Evolutionary conservation across 2,797 vertebrate species (phyloP).

Genomic region (Amazona ochrocephala): DNA sequence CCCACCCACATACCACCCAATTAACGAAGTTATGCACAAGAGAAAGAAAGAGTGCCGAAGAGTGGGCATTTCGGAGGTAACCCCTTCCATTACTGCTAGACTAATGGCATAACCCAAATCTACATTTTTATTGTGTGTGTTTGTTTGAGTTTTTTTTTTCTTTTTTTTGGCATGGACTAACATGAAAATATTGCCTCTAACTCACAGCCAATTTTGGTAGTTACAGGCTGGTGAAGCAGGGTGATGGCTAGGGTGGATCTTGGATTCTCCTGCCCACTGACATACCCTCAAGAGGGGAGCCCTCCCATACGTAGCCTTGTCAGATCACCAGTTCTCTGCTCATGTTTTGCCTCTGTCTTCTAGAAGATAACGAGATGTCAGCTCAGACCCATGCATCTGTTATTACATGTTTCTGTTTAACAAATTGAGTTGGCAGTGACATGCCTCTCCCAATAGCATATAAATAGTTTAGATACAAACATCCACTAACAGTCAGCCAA

Average conservation of each 20-base stretch:
- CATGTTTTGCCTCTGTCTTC: neutral
- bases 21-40: neutral
- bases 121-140: neutral
- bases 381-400: neutral
- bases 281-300: neutral
- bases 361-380: neutral
- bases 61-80: neutral
- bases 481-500: conserved; percentile 13
- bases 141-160: neutral
- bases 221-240: neutral
- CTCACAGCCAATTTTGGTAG: neutral
- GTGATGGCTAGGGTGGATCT: neutral
- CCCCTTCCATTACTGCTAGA: neutral
- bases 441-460: neutral
- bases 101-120: neutral
- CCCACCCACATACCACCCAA: neutral
- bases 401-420: conserved; percentile 8
- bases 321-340: neutral
- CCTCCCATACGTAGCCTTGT: neutral
- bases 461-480: conserved; percentile 49
- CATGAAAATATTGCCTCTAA: neutral
- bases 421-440: conserved; percentile 9
- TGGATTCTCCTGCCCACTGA: neutral
- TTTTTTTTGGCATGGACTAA: neutral
- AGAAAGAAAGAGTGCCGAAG: neutral